Conservation (phyloP, 2,797 vertebrate species). For the Oryzias sinensis region DNA sequence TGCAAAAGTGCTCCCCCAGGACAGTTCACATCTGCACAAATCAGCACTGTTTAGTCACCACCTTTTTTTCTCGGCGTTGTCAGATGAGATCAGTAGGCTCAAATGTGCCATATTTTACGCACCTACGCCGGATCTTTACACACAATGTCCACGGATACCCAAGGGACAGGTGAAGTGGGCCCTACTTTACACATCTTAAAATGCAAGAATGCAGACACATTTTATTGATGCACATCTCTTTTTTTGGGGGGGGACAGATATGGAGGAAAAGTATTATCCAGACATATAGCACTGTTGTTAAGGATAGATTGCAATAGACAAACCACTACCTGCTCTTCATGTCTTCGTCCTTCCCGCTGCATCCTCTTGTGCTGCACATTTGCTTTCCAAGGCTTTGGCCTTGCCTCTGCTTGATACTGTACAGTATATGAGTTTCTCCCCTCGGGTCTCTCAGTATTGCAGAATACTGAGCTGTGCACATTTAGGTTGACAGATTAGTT, state of each 20-base stretch:
- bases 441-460: conserved; percentile 59
- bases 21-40: conserved; percentile 72
- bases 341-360: conserved; percentile 2
- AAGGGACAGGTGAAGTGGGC: conserved; percentile 47
- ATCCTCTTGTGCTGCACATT: conserved; percentile 24
- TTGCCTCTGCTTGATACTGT: conserved; percentile 49
- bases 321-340: conserved; percentile 9
- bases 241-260: too few species aligned
- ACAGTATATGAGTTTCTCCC: conserved; percentile 59
- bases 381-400: conserved; percentile 46
- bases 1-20: conserved; percentile 50
- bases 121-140: conserved; percentile 53
- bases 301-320: neutral
- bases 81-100: conserved; percentile 71
- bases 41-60: conserved; percentile 63
- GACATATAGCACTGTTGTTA: neutral
- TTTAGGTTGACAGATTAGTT: conserved; percentile 76
- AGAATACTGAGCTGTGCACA: conserved; percentile 71
- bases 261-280: too few species aligned
- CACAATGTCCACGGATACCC: conserved; percentile 53
- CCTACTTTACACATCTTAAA: conserved; percentile 21
- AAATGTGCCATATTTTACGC: conserved; percentile 60
- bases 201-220: neutral
- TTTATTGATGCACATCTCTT: too few species aligned
- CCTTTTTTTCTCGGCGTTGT: conserved; percentile 59